Percentiles rank a stretch among this genome's conserved stretches.
These are phyloP conservation scores for Drosophila koepferae DNA, from an alignment of 2,888 invertebrate species.

Conservation along the genomic window DNA sequence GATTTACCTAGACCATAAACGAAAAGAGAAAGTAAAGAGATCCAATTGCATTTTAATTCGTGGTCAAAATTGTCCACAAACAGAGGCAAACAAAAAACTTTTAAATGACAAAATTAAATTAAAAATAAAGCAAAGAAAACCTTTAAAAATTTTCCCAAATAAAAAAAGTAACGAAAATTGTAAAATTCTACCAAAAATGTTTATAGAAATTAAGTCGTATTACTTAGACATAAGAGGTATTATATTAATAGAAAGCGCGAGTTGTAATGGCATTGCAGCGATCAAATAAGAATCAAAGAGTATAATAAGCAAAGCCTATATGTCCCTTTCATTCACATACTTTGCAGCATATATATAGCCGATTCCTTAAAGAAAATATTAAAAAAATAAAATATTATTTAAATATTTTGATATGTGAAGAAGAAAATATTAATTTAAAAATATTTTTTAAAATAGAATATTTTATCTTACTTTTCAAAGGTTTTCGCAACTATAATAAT, in stretches of 20 bases:
- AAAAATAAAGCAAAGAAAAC: constrained; percentile 28
- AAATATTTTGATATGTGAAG: no score
- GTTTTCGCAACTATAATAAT: no score
- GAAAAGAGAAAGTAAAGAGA: constrained; percentile 3
- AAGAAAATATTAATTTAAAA: not conserved
- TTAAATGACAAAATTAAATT: constrained; percentile 18
- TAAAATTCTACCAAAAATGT: constrained; percentile 58
- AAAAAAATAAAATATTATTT: no score
- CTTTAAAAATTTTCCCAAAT: constrained; percentile 16
- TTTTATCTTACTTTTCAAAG: not conserved
- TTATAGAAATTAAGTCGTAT: constrained; percentile 57
- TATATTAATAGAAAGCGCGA: constrained; percentile 6
- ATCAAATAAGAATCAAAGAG: not conserved
- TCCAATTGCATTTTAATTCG: constrained; percentile 20
- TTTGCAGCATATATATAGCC: not conserved
- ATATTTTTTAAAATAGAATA: not conserved
- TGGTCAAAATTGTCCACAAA: constrained; percentile 29
- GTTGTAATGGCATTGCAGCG: constrained; percentile 33
- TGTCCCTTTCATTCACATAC: not conserved
- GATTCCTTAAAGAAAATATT: no score
- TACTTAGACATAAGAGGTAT: constrained; percentile 28
- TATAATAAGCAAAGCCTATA: not conserved
- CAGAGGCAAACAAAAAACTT: constrained; percentile 31
- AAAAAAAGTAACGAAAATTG: constrained; percentile 43
- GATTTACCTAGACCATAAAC: constrained; percentile 66